A percentile compares a stretch with the other conserved stretches of the same genome.
Conservation (phyloP, 2,888 invertebrate species). For the Ophion ellenae region DNA sequence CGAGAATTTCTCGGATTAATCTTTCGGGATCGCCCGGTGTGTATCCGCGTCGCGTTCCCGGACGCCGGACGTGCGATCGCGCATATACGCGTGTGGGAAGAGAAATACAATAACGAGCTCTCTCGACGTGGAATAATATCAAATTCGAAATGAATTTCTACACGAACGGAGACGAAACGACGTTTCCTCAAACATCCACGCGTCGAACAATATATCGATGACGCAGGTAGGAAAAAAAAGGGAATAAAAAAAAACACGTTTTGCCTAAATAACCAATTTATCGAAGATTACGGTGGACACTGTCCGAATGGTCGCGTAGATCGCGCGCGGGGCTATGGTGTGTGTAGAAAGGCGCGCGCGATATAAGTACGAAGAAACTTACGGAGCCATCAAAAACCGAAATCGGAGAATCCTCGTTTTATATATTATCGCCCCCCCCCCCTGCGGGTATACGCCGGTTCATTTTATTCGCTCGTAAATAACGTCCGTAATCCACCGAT, state of each 20-base stretch:
- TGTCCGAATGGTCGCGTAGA: background rate
- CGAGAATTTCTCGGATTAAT: constrained; percentile 65
- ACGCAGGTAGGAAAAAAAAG: constrained; percentile 8
- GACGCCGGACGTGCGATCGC: constrained; percentile 48
- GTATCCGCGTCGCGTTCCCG: constrained; percentile 51
- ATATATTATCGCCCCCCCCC: constrained; percentile 35
- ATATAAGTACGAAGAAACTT: constrained; percentile 62
- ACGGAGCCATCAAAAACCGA: constrained; percentile 37
- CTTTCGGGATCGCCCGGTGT: constrained; percentile 59
- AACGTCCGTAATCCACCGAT: constrained; percentile 73
- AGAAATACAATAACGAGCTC: constrained; percentile 43
- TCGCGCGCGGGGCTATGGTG: constrained; percentile 18
- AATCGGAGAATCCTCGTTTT: constrained; percentile 67
- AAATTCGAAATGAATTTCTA: constrained; percentile 4
- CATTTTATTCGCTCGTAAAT: constrained; percentile 74
- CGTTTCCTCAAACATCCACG: no score
- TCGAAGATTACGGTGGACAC: background rate
- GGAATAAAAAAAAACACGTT: background rate
- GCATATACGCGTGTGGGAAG: constrained; percentile 44
- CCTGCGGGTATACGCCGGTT: constrained; percentile 44
- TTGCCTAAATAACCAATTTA: constrained; percentile 12
- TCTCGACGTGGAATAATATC: constrained; percentile 18
- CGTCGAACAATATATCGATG: background rate
- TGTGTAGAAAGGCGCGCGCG: constrained; percentile 27
- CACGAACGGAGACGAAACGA: background rate